Conservation (phyloP, 2,797 vertebrate genomes). For the Etheostoma perlongum region DNA sequence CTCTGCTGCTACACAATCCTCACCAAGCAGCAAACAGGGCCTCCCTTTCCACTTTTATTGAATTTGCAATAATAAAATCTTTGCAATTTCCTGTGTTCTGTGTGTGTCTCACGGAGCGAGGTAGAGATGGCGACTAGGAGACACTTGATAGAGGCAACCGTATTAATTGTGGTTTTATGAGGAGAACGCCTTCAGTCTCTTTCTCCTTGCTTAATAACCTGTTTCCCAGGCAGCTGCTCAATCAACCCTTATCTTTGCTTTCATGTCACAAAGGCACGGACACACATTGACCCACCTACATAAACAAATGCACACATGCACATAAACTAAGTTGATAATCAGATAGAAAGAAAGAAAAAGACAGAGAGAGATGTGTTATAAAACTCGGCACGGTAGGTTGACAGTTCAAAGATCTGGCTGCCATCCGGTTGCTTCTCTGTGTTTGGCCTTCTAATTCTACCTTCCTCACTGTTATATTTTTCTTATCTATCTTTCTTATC, state of each 20-base stretch:
- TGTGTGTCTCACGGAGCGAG: conserved; percentile 66
- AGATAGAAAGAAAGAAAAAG: conserved; percentile 29
- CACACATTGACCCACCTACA: conserved; percentile 17
- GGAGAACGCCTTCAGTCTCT: conserved; percentile 73
- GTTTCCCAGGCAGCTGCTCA: conserved; percentile 81
- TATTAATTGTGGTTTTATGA: conserved; percentile 87
- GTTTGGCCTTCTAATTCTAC: conserved; percentile 7
- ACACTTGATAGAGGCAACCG: conserved; percentile 81
- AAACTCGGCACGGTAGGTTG: background rate
- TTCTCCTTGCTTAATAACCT: conserved; percentile 86
- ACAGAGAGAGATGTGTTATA: conserved; percentile 46
- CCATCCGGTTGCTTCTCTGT: conserved; percentile 12
- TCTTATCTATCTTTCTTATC: background rate
- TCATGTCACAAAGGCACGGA: conserved; percentile 71
- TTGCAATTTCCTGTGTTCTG: conserved; percentile 88
- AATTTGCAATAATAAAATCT: conserved; percentile 88
- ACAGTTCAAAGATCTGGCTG: conserved; percentile 27
- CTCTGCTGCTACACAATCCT: conserved; percentile 49
- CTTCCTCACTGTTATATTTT: conserved; percentile 37
- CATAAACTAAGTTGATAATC: conserved; percentile 58
- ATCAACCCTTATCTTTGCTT: conserved; percentile 84
- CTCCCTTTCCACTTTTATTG: conserved; percentile 81
- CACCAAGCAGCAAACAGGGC: conserved; percentile 63
- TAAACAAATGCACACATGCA: conserved; percentile 35
- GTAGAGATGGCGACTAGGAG: conserved; percentile 72